Conservation (phyloP, 2,797 vertebrate genomes). For the Darevskia nairensis region DNA sequence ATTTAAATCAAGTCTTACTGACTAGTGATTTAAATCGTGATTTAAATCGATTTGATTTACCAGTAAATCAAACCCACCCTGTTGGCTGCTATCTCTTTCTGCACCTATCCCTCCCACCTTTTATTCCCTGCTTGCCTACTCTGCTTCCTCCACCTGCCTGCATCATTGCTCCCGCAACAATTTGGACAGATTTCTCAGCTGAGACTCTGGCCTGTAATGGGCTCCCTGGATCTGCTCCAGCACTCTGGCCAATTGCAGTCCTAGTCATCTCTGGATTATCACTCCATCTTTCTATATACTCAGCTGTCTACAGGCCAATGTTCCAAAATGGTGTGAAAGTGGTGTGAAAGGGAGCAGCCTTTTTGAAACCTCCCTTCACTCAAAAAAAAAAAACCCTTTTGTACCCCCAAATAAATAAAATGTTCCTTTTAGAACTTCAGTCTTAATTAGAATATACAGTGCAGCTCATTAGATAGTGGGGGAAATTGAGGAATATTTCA, state of each 20-base stretch:
- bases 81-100: neutral
- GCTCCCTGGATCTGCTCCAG: neutral
- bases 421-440: neutral
- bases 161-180: neutral
- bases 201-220: neutral
- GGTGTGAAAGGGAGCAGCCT: neutral
- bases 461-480: neutral
- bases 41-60: too few species aligned
- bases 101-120: neutral
- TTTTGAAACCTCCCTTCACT: neutral
- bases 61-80: too few species aligned
- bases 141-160: neutral
- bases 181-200: neutral
- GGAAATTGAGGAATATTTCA: conserved; percentile 17
- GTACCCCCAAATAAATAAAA: neutral
- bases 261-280: neutral
- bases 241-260: neutral
- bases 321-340: neutral
- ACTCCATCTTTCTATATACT: neutral
- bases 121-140: neutral
- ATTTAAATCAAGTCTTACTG: too few species aligned
- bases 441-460: neutral
- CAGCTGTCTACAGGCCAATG: neutral
- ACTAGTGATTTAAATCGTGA: too few species aligned
- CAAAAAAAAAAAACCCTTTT: neutral